These are phyloP conservation scores for Agriopis leucophaearia DNA, from an alignment of 2,888 invertebrate genomes.

Conservation along the genomic window DNA sequence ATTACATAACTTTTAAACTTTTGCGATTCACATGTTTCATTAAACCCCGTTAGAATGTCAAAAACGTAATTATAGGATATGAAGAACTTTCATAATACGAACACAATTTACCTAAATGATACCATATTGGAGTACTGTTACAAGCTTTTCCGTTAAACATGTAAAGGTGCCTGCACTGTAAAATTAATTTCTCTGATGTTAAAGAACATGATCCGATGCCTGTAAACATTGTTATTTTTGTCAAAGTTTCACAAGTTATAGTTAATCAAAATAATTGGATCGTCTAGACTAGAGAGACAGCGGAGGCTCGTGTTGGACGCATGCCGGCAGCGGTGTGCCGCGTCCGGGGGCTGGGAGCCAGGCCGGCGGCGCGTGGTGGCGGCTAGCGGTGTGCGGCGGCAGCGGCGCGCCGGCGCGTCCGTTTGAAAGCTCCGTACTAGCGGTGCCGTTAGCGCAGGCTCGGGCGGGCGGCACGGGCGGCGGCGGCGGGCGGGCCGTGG, in stretches of 20 bases:
- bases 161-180: neutral
- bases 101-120: neutral
- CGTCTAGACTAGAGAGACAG: neutral
- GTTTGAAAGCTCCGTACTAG: constrained; percentile 83
- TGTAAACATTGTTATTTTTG: too few species aligned
- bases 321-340: constrained; percentile 9
- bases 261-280: neutral
- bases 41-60: too few species aligned
- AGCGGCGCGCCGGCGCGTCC: constrained; percentile 61
- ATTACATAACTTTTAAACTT: too few species aligned
- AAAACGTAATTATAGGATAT: too few species aligned
- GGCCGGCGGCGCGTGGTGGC: constrained; percentile 47
- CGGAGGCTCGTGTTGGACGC: constrained; percentile 5
- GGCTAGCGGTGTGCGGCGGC: constrained; percentile 54
- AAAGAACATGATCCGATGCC: too few species aligned
- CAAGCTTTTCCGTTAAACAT: neutral
- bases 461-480: constrained; percentile 81
- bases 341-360: constrained; percentile 8
- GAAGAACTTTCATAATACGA: too few species aligned
- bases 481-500: constrained; percentile 84
- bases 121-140: neutral
- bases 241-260: too few species aligned
- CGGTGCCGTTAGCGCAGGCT: constrained; percentile 85
- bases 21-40: too few species aligned
- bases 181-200: neutral